phyloP scores from a whole-genome alignment of 2,113 vertebrate genomes.

The Mesoclemmys tuberculata region DNA sequence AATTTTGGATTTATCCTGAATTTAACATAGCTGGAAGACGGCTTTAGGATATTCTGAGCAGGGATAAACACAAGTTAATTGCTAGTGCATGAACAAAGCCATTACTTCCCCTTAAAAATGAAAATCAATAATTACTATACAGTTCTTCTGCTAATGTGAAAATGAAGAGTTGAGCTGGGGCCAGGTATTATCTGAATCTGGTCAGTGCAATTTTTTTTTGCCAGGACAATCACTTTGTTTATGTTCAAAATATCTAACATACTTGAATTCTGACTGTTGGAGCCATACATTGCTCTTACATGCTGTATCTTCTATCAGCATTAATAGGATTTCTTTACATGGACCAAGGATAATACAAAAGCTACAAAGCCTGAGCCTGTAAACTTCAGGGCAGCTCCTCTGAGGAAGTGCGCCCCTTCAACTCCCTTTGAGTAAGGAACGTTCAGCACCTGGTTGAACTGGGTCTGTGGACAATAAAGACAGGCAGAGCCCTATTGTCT shows the following conservation, averaged over 20 bases:
- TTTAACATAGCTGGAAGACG: background rate
- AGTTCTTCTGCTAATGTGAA: slow-evolving; percentile 52
- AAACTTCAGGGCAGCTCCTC: background rate
- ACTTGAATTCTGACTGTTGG: background rate
- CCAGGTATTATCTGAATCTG: slow-evolving; percentile 15
- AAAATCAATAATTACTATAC: slow-evolving; percentile 63
- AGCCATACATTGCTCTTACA: background rate
- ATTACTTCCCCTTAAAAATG: slow-evolving; percentile 57
- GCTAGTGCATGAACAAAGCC: slow-evolving; percentile 23
- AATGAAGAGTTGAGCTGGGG: slow-evolving; percentile 12
- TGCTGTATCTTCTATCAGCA: background rate
- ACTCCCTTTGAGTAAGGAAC: fast-evolving
- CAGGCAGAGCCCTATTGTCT: background rate
- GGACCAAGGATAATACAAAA: background rate
- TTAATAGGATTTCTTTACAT: background rate
- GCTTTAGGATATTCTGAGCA: slow-evolving; percentile 1
- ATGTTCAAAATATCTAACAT: background rate
- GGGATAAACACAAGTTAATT: slow-evolving; percentile 37
- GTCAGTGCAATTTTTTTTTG: background rate
- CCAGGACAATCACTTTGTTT: background rate
- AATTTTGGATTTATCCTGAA: background rate
- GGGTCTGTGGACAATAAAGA: background rate
- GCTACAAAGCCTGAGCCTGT: background rate
- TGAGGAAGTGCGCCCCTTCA: background rate
- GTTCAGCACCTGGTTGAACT: background rate